Evolutionary conservation across 2,797 vertebrate species (phyloP), one percentile per base, ranked within the genome.

Genomic region (Sebastes vulpes): DNA sequence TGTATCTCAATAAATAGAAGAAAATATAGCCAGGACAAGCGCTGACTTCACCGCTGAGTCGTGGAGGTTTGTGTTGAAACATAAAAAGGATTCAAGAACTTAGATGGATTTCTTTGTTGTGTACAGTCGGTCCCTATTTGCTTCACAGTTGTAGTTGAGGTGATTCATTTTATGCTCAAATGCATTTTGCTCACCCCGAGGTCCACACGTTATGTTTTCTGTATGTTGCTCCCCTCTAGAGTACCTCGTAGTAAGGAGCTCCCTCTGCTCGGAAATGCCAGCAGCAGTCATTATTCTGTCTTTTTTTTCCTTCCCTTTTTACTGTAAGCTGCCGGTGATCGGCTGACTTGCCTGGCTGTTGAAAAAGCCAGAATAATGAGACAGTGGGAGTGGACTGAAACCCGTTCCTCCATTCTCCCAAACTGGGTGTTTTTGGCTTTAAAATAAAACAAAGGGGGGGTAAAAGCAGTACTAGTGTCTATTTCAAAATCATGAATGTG

Each of bases 401-500:
- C 86, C 71, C 18, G 61, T 83, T 79, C 29, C 66, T 60, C 35
- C 42, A 25, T 86, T 84, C 78, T 77, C 60, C 65, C 60, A 16
- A 65, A 76, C 80, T 48, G 60, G 52, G 58, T 60, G 73, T 81
- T 77, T 65, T 65, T 61, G 54, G 42, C 21, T 80, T 77, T 79
- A 42, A 82, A 61, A 65, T 52, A 57, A 68, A 81, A 68, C 5
- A 2, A 35, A n/a, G 4, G 10, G 3, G 25, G 4, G 12, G 14
- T 11, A 1, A 1, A 14, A 20, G 54, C 25, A 28, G 31, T 38
- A 60, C 54, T 74, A 35, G 75, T 79, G 66, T 91, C 65, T 81
- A n/a, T 92, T 90, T 91, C 81, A 80, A 75, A 92, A 87, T 76
- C 72, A 77, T 69, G 79, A 87, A 87, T 89, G 84, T 87, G 74